phyloP scores from a whole-genome alignment of 1,140 invertebrate species.

The Watersipora subatra region DNA sequence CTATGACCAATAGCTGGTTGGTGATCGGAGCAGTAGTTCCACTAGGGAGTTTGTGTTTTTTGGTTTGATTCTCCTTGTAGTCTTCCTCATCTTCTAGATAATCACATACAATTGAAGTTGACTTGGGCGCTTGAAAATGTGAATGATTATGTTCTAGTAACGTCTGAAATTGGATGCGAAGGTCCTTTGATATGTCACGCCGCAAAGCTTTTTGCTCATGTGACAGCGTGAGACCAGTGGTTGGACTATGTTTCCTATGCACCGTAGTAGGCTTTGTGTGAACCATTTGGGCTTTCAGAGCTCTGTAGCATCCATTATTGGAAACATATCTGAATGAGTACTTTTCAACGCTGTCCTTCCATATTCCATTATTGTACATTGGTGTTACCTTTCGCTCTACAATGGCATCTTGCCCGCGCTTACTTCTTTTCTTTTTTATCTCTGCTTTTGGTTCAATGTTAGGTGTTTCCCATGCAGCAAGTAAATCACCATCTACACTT shows the following conservation, averaged over 20 bases:
- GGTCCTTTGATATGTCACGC: neutral
- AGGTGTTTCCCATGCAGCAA: neutral
- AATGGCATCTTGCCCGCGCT: neutral
- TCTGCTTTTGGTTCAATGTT: neutral
- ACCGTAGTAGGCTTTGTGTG: too few species aligned
- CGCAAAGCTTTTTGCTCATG: neutral
- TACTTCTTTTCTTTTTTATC: neutral
- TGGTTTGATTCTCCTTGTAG: too few species aligned
- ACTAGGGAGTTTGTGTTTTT: too few species aligned
- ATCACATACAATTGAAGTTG: neutral
- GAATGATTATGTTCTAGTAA: neutral
- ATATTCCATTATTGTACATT: conserved; percentile 6
- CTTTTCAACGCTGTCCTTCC: conserved; percentile 27
- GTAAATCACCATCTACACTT: neutral
- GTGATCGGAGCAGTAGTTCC: too few species aligned
- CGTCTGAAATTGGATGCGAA: neutral
- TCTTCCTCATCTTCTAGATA: neutral
- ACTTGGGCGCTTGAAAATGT: neutral
- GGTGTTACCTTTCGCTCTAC: neutral
- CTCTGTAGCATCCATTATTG: conserved; percentile 23
- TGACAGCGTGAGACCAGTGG: too few species aligned
- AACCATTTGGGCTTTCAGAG: conserved; percentile 2
- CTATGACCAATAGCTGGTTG: too few species aligned
- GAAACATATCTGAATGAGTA: conserved; percentile 26
- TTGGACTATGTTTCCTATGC: too few species aligned